These are phyloP conservation scores for Phalloptychus januarius DNA, from an alignment of 2,797 vertebrate species.

Conservation along the genomic window DNA sequence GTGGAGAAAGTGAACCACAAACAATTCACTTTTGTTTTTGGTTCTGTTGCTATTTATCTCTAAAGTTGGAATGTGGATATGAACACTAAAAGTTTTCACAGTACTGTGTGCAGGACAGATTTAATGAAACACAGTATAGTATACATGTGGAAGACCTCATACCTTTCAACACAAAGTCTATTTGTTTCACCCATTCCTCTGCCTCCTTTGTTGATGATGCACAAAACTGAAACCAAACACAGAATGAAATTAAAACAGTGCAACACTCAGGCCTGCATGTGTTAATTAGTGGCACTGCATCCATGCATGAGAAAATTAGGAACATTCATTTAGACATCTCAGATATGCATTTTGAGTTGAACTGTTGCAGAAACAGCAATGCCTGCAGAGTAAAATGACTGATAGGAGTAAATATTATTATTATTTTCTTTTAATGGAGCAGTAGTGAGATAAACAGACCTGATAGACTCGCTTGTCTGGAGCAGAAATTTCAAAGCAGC, in stretches of 20 bases:
- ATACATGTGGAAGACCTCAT: constrained; percentile 26
- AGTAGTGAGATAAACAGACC: constrained; percentile 72
- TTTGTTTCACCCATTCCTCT: constrained; percentile 93
- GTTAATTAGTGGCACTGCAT: constrained; percentile 70
- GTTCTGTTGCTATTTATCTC: neutral
- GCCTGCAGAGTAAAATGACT: neutral
- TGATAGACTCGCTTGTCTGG: constrained; percentile 96
- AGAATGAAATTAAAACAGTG: constrained; percentile 60
- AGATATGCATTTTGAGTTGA: constrained; percentile 48
- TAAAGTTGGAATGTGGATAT: neutral
- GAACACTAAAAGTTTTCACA: neutral
- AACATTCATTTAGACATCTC: constrained; percentile 55
- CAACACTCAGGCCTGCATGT: constrained; percentile 55
- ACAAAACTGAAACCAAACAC: constrained; percentile 86
- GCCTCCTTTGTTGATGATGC: constrained; percentile 91
- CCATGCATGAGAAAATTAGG: constrained; percentile 65
- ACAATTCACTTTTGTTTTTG: neutral
- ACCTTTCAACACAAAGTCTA: constrained; percentile 93
- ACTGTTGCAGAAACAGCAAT: constrained; percentile 44
- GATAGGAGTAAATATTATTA: neutral
- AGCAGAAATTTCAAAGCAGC: constrained; percentile 95
- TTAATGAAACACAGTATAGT: neutral
- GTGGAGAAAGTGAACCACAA: neutral
- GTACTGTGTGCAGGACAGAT: neutral
- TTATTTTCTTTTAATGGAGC: constrained; percentile 17